These are phyloP conservation scores for Osmerus eperlanus DNA, from an alignment of 2,113 vertebrate species.

Conservation along the genomic window DNA sequence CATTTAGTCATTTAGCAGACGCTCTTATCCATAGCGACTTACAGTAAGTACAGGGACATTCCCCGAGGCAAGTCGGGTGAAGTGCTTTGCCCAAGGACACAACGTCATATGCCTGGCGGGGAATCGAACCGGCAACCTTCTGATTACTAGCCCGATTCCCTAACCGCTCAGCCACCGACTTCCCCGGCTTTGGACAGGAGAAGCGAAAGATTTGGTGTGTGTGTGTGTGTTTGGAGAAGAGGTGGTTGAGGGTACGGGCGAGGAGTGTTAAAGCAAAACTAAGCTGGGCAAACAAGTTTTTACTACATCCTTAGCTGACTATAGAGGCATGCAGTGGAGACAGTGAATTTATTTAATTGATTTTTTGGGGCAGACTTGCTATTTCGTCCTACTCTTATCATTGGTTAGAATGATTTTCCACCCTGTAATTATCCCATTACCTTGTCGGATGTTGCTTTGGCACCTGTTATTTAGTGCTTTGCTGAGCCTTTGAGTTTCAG, in stretches of 20 bases:
- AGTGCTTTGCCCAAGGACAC: no score
- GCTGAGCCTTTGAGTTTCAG: conserved; percentile 14
- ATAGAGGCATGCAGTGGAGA: background rate
- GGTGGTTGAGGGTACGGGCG: background rate
- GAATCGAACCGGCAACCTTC: no score
- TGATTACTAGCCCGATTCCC: no score
- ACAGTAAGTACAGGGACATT: no score
- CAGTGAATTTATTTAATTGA: background rate
- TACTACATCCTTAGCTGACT: no score
- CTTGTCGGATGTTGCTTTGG: background rate
- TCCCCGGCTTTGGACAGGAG: conserved; percentile 35
- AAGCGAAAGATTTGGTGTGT: conserved; percentile 6
- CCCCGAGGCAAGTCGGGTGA: no score
- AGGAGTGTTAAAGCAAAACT: background rate
- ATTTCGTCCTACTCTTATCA: background rate
- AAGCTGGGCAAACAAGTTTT: background rate
- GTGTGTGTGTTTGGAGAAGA: conserved; percentile 1
- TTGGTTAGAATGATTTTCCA: background rate
- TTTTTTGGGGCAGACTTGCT: background rate
- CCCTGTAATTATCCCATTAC: background rate
- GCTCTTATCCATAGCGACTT: no score
- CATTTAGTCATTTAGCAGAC: no score
- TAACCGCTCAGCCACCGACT: no score
- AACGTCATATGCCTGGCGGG: no score
- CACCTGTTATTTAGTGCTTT: background rate